Evolutionary conservation across 2,113 vertebrate species (phyloP), one percentile per base, ranked within the genome.

Genomic region (Talpa occidentalis): DNA sequence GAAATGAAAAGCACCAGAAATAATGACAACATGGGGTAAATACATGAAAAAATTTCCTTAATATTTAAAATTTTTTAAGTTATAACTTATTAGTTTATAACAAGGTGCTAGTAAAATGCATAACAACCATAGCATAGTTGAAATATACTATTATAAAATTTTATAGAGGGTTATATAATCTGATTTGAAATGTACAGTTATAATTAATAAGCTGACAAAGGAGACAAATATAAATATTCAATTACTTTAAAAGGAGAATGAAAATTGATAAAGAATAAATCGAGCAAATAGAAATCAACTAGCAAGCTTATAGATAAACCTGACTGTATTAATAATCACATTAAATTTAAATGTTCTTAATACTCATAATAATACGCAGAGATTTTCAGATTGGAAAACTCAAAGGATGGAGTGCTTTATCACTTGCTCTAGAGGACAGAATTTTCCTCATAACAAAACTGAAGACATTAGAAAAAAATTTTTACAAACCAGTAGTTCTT

Each of bases 41-140:
- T 59, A 16, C 35, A 15, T 8, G n/a, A 77, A 3, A 21, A 6
- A 6, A 47, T 59, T 89, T 89, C 54, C 32, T 74, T 60, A 79
- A 91, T 79, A 52, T 88, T 87, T 70, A 83, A 95, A 67, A 78
- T 15, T 42, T 15, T 88, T 59, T 83, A 66, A 73, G 66, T 88
- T 21, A 60, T 35, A 90, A 73, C 28, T 72, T 76, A 16, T 24
- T 8, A 86, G 15, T 74, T 80, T 47, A 74, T 80, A 73, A 26
- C 9, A 59, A 22, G 54, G 2, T 67, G 47, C 79, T 74, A 67
- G 44, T 47, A 77, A 90, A 93, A 80, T 35, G 28, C 49, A 35
- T 40, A 66, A 70, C 5, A 66, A 70, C 5, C 16, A 3, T 17
- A 83, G 7, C 26, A 47, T 32, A 54, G 15, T 24, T 1, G 14